phyloP scores from a whole-genome alignment of 1,140 invertebrate genomes.

The Lepidostoma basale region DNA sequence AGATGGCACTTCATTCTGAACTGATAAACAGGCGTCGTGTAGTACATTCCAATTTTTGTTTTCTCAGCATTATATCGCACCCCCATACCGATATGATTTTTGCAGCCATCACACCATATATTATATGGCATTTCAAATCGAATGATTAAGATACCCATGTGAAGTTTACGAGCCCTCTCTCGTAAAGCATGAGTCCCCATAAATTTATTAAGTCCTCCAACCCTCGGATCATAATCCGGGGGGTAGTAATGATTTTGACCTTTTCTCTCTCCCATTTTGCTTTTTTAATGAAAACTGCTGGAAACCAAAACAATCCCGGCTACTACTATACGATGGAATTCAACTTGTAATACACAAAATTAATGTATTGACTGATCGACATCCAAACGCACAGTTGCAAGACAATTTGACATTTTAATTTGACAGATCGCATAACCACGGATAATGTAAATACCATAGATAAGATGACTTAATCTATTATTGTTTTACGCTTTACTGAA shows the following conservation, averaged over 20 bases:
- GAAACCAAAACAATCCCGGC: too few relatives aligned
- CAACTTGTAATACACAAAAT: too few relatives aligned
- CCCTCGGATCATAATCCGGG: slow-evolving; percentile 95
- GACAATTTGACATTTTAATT: too few relatives aligned
- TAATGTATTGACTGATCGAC: too few relatives aligned
- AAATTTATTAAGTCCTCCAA: slow-evolving; percentile 93
- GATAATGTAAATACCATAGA: too few relatives aligned
- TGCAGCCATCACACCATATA: slow-evolving; percentile 98
- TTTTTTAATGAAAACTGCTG: too few relatives aligned
- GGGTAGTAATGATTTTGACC: slow-evolving; percentile 98
- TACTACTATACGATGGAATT: too few relatives aligned
- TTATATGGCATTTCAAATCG: slow-evolving; percentile 99
- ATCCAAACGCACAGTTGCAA: too few relatives aligned
- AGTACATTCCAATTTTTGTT: slow-evolving; percentile 98
- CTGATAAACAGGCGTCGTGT: slow-evolving; percentile 96
- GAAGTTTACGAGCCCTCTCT: slow-evolving; percentile 92
- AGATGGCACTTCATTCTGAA: slow-evolving; percentile 99
- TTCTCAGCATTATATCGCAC: slow-evolving; percentile 99
- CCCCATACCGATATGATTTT: slow-evolving; percentile 99
- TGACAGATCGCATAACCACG: too few relatives aligned
- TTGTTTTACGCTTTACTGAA: too few relatives aligned
- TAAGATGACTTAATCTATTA: too few relatives aligned
- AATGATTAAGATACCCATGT: slow-evolving; percentile 96
- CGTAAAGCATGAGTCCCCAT: slow-evolving; percentile 94
- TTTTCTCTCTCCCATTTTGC: slow-evolving; percentile 97